Conservation (phyloP, 2,888 invertebrate genomes). For the Phyto melanocephala region DNA sequence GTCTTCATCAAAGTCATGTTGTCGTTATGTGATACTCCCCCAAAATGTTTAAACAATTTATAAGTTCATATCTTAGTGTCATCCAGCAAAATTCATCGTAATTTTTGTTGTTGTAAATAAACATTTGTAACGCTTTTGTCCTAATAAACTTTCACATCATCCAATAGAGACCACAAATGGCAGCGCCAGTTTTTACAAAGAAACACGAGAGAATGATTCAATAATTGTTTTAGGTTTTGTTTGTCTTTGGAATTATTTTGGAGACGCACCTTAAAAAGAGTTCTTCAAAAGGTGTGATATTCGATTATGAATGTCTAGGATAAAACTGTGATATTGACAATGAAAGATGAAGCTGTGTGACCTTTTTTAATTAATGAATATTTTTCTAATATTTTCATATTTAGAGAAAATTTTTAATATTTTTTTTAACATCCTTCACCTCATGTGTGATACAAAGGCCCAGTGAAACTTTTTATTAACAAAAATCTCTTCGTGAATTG, state of each 20-base stretch:
- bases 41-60: constrained; percentile 30
- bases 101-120: constrained; percentile 37
- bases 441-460: too few relatives aligned
- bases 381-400: too few relatives aligned
- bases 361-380: not conserved
- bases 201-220: not conserved
- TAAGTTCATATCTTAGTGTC: constrained; percentile 42
- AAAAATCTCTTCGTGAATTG: too few relatives aligned
- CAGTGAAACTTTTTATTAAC: too few relatives aligned
- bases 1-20: constrained; percentile 6
- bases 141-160: constrained; percentile 67
- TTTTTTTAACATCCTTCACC: too few relatives aligned
- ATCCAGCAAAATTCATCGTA: constrained; percentile 22
- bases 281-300: not conserved
- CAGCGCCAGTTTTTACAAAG: not conserved
- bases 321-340: not conserved
- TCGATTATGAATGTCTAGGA: not conserved
- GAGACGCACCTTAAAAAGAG: constrained; percentile 40
- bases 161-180: constrained; percentile 11
- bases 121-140: constrained; percentile 65
- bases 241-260: not conserved
- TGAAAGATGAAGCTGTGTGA: not conserved
- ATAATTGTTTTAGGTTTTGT: constrained; percentile 23
- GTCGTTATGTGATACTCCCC: constrained; percentile 48
- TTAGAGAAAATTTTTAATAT: too few relatives aligned